phyloP scores from a whole-genome alignment of 2,113 vertebrate species.

The Tor tambroides region DNA sequence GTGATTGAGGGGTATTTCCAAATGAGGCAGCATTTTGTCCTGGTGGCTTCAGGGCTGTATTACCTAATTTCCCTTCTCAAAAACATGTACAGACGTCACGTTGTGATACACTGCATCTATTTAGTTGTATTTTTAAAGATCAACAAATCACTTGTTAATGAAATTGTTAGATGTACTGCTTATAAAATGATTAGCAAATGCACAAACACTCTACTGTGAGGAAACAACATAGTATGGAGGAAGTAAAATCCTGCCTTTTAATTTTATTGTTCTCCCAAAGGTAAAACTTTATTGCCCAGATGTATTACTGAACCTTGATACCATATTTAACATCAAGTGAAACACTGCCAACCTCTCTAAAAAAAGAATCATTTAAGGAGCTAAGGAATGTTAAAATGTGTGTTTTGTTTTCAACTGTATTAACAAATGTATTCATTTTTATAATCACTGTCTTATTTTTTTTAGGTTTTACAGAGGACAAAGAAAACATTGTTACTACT shows the following conservation, averaged over 20 bases:
- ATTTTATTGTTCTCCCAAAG: neutral
- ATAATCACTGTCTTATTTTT: too few relatives aligned
- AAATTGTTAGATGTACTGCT: neutral
- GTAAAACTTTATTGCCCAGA: too few relatives aligned
- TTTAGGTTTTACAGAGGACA: too few relatives aligned
- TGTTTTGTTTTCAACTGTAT: too few relatives aligned
- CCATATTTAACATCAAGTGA: too few relatives aligned
- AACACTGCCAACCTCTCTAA: too few relatives aligned
- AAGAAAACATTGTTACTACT: too few relatives aligned
- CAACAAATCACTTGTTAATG: neutral
- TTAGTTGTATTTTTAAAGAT: neutral
- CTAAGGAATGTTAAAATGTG: too few relatives aligned
- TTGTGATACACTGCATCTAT: too few relatives aligned
- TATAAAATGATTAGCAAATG: neutral
- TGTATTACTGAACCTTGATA: too few relatives aligned
- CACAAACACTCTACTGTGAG: neutral
- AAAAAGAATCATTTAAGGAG: too few relatives aligned
- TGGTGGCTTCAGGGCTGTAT: neutral
- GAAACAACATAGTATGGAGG: neutral
- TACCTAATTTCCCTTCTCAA: neutral
- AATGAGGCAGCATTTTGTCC: neutral
- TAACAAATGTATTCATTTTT: too few relatives aligned
- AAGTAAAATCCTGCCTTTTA: neutral
- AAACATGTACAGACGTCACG: neutral
- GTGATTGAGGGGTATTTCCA: constrained; percentile 19